Percentiles rank a stretch among this genome's conserved stretches.
These are phyloP conservation scores for Hemichromis elongatus DNA, from an alignment of 2,113 vertebrate genomes.

Conservation along the genomic window DNA sequence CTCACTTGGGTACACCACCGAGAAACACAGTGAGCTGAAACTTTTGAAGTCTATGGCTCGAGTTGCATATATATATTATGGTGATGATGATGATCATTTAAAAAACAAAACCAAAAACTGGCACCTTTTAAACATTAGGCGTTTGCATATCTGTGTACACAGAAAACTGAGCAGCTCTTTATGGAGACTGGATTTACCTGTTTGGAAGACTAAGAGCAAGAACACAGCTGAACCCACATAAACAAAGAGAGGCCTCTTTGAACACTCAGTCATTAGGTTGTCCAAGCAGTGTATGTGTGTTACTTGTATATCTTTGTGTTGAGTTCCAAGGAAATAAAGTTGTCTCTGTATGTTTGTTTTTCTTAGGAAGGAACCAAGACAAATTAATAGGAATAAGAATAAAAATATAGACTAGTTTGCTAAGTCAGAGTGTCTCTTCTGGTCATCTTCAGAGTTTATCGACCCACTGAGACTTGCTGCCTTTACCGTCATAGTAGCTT, in stretches of 20 bases:
- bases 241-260: not conserved
- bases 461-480: slow-evolving; percentile 4
- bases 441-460: not conserved
- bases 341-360: not conserved
- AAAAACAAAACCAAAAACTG: not conserved
- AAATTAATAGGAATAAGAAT: not conserved
- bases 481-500: not conserved
- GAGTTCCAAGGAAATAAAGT: not conserved
- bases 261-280: not conserved
- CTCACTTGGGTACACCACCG: not conserved
- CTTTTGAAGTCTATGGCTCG: not conserved
- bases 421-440: not conserved
- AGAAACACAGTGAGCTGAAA: not conserved
- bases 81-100: not conserved
- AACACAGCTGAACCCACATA: not conserved
- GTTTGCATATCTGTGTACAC: not conserved
- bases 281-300: not conserved
- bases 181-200: slow-evolving; percentile 69
- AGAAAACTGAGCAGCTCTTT: not conserved
- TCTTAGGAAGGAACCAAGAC: not conserved
- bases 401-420: not conserved
- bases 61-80: not conserved
- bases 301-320: not conserved
- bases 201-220: slow-evolving; percentile 31
- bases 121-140: not conserved